Conservation (phyloP, 2,888 invertebrate species). For the Dugesia japonica region DNA sequence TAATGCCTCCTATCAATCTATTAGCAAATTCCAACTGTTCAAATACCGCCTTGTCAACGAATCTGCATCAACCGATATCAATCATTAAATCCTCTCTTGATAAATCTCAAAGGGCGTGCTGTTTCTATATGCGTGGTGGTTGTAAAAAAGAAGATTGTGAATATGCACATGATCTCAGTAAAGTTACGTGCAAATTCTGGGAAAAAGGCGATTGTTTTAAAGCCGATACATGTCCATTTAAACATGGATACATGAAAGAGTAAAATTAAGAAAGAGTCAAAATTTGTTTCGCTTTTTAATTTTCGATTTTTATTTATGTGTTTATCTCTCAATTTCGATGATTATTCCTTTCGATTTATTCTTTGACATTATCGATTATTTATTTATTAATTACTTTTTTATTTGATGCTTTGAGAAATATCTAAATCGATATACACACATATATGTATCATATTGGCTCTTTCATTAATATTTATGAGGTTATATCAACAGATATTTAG, state of each 20-base stretch:
- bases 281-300: too few species aligned
- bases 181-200: constrained; percentile 51
- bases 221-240: constrained; percentile 45
- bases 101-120: constrained; percentile 39
- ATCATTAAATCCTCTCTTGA: constrained; percentile 12
- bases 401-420: too few species aligned
- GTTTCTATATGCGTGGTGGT: constrained; percentile 49
- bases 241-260: constrained; percentile 37
- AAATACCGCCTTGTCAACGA: background rate
- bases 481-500: too few species aligned
- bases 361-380: background rate
- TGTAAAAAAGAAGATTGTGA: constrained; percentile 50
- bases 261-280: too few species aligned
- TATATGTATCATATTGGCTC: too few species aligned
- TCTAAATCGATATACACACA: too few species aligned
- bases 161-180: constrained; percentile 50
- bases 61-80: background rate
- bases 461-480: too few species aligned
- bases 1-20: background rate
- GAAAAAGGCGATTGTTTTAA: constrained; percentile 50
- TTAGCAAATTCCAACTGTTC: background rate
- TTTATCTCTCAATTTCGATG: background rate
- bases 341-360: background rate
- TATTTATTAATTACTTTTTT: too few species aligned
- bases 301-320: too few species aligned